Base-by-base conservation (phyloP, 2,888 invertebrate genomes). In the Apotomis turbidana region DNA sequence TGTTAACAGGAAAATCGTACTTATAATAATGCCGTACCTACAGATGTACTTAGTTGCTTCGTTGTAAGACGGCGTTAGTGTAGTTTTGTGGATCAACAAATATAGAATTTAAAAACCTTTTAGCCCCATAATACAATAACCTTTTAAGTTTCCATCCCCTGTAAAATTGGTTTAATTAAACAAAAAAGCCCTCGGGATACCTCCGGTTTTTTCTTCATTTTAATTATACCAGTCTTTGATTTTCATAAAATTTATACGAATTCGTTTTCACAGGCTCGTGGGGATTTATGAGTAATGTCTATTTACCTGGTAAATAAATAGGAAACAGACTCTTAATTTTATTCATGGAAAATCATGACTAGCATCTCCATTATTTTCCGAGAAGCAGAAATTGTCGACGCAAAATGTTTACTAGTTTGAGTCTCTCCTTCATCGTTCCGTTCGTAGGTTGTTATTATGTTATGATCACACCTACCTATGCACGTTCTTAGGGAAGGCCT, bases 151-250 rank as follows among this genome's bases (percentile, higher is more conserved):
- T 38, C 15, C 15, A 15, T 15, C 15, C 1, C 27, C 61, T 13
- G 5, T 49, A 12, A 36, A 61, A 61, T 49, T 49, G 49, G 36
- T 49, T 49, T 49, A 49, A 49, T 61, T 49, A 61, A 36, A 49
- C 36, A 61, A 60, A 44, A 38, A 59, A 27, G 12, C 49, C 49
- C 8, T 15, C n/a, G 60, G 60, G 46, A 61, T 27, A 27, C 10
- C 15, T 0, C n/a, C 6, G 0, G 12, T 36, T 61, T 49, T 61
- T 60, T 60, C 46, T 46, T 12, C 10, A 3, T 12, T 46, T 5
- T 61, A 49, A 61, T 61, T 61, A 49, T 61, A 27, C 10, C 12
- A 12, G 49, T n/a, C 61, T 49, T 49, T n/a, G 61, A 61, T 49
- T 61, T 49, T 49, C 12, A 44, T 27, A 3, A 4, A 49, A 27